These are phyloP conservation scores for Lepidothrix coronata DNA, from an alignment of 2,113 vertebrate genomes.

Conservation along the genomic window DNA sequence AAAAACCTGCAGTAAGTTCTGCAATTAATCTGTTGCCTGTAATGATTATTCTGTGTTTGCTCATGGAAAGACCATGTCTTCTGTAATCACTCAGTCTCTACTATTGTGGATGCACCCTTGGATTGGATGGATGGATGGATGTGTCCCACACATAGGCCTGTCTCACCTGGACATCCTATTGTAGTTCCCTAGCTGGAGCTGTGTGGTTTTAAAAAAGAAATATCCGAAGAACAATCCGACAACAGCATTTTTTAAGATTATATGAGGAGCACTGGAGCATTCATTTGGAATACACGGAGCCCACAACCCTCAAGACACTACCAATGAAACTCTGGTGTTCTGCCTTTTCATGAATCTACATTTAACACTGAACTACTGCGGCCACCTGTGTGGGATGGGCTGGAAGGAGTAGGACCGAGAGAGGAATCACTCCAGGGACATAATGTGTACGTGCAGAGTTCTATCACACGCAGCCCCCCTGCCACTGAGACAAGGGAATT, in stretches of 20 bases:
- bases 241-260: neutral
- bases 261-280: neutral
- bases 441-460: neutral
- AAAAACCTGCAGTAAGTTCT: neutral
- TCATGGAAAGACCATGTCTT: neutral
- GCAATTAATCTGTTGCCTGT: neutral
- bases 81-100: neutral
- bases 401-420: neutral
- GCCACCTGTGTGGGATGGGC: neutral
- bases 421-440: neutral
- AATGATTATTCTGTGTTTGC: neutral
- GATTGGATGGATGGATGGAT: neutral
- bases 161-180: neutral
- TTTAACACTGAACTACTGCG: neutral
- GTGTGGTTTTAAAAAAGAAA: neutral
- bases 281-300: neutral
- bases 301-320: neutral
- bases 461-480: neutral
- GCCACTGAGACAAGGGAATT: neutral
- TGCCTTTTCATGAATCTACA: neutral
- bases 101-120: neutral
- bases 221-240: neutral
- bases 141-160: neutral
- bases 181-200: neutral
- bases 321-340: neutral